These are phyloP conservation scores for Ferdinandea cuprea DNA, from an alignment of 2,888 invertebrate species.

Conservation along the genomic window DNA sequence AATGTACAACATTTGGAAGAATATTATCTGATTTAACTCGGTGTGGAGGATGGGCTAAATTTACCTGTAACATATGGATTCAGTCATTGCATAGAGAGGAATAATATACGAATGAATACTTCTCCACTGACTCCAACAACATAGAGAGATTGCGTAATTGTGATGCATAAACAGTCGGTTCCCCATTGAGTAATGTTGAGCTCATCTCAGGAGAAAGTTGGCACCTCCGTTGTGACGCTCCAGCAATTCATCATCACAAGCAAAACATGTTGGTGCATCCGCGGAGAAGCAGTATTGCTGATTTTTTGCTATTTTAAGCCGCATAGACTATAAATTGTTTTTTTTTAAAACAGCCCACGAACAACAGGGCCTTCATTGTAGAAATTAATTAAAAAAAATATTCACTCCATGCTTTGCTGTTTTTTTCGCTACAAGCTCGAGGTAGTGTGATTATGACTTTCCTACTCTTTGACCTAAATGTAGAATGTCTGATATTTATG, in stretches of 20 bases:
- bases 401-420: not conserved
- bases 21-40: not conserved
- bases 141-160: constrained; percentile 56
- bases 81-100: not conserved
- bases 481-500: constrained; percentile 18
- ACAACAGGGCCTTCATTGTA: not conserved
- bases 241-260: not conserved
- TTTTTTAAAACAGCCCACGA: not conserved
- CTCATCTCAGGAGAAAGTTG: constrained; percentile 48
- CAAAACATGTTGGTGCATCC: not conserved
- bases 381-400: constrained; percentile 1
- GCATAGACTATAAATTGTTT: not conserved
- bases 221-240: constrained; percentile 9
- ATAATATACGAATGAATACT: too few relatives aligned
- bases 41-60: not conserved
- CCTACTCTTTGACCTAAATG: constrained; percentile 45
- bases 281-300: not conserved
- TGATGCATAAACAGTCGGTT: constrained; percentile 15
- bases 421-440: not conserved
- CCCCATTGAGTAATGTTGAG: constrained; percentile 41
- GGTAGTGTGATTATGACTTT: constrained; percentile 3
- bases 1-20: constrained; percentile 38
- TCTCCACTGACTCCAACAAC: constrained; percentile 1
- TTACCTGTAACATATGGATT: not conserved
- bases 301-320: not conserved